Percentiles rank a stretch among this genome's conserved stretches.
These are phyloP conservation scores for Oscheius myriophilus DNA, from an alignment of 2,888 invertebrate genomes.

Conservation along the genomic window DNA sequence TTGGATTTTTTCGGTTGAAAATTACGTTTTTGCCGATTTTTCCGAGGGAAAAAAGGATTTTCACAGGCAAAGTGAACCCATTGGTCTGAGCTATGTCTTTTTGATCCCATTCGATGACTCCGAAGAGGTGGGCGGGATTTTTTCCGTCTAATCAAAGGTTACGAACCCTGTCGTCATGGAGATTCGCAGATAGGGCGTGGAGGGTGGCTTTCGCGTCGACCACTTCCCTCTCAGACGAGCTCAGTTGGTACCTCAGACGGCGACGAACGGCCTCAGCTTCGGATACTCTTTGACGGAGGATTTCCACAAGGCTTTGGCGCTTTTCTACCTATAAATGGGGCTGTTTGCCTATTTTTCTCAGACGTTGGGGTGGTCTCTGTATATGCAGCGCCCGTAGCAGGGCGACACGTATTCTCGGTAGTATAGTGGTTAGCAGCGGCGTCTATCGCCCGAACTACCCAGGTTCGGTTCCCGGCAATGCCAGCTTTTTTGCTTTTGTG, in stretches of 20 bases:
- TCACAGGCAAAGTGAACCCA: background rate
- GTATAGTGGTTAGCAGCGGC: too few species aligned
- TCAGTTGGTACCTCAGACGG: background rate
- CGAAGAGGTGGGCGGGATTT: too few species aligned
- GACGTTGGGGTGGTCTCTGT: too few species aligned
- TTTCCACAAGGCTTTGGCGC: background rate
- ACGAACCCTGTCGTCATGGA: constrained; percentile 14
- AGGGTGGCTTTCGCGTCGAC: background rate
- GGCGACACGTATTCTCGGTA: too few species aligned
- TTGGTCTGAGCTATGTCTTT: background rate
- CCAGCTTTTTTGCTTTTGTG: too few species aligned
- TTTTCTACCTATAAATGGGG: constrained; percentile 10
- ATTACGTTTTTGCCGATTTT: background rate
- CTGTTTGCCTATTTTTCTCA: too few species aligned
- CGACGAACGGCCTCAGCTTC: constrained; percentile 8
- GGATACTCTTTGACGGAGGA: background rate
- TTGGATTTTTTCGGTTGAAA: background rate
- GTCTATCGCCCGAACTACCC: too few species aligned
- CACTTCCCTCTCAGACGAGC: background rate
- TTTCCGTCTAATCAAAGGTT: background rate
- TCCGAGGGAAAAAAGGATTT: too few species aligned
- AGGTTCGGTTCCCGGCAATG: too few species aligned
- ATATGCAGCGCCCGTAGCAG: too few species aligned
- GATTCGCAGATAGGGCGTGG: background rate
- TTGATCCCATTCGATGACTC: background rate